Percentiles rank a stretch among this genome's conserved stretches.
phyloP scores from a whole-genome alignment of 2,113 vertebrate genomes.

The Benitochromis conjunctus region DNA sequence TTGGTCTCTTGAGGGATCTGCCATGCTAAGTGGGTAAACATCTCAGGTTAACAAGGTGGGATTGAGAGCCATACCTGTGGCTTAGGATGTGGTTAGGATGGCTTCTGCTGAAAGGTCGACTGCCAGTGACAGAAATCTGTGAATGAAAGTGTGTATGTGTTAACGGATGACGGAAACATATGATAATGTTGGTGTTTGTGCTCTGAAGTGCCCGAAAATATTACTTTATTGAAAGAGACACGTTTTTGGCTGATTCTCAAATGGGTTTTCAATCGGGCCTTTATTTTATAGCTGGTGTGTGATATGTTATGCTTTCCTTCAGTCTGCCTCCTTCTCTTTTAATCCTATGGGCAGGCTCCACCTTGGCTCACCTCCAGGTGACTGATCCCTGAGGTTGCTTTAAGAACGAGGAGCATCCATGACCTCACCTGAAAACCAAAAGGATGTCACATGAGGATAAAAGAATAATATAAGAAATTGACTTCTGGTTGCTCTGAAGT shows the following conservation, averaged over 20 bases:
- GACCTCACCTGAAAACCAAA: background rate
- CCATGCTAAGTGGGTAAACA: conserved; percentile 63
- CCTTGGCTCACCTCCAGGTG: conserved; percentile 15
- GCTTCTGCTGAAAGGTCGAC: conserved; percentile 29
- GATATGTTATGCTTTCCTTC: background rate
- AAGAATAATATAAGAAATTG: background rate
- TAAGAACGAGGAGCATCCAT: background rate
- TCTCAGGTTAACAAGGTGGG: conserved; percentile 56
- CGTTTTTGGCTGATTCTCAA: background rate
- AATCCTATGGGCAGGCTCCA: background rate
- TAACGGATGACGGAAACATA: background rate
- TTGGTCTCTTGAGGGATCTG: conserved; percentile 27
- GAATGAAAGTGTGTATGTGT: conserved; percentile 37
- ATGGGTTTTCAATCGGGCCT: background rate
- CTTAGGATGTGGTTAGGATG: conserved; percentile 47
- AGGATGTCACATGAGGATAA: background rate
- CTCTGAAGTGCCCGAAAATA: background rate
- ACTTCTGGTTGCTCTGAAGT: background rate
- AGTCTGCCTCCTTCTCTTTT: background rate
- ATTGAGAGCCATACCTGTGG: conserved; percentile 51
- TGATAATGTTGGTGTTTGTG: background rate
- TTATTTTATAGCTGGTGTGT: background rate
- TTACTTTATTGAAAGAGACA: background rate
- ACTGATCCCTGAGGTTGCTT: background rate
- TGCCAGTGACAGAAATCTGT: conserved; percentile 2